A percentile compares a stretch with the other conserved stretches of the same genome.
phyloP scores from a whole-genome alignment of 2,888 invertebrate genomes.

The Mamestra brassicae region DNA sequence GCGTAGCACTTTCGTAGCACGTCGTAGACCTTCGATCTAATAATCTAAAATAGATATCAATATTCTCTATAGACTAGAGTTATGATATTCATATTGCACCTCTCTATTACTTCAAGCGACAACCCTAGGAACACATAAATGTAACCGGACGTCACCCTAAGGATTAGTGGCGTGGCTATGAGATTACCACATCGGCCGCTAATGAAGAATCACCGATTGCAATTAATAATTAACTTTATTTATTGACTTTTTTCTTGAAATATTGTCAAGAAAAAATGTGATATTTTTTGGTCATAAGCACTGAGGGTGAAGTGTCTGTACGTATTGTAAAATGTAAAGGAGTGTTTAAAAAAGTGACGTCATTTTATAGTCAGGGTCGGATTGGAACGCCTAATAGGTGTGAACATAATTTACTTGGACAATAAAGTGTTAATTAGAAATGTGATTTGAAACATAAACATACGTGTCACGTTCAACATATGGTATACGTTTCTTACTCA shows the following conservation, averaged over 20 bases:
- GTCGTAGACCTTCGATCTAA: conserved; percentile 1
- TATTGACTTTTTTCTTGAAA: conserved; percentile 18
- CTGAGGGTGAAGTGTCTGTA: no score
- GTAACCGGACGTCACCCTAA: conserved; percentile 89
- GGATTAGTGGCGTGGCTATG: conserved; percentile 89
- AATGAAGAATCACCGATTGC: conserved; percentile 90
- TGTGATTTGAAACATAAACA: not conserved
- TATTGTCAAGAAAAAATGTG: not conserved
- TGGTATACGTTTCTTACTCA: not conserved
- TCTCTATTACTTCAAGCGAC: conserved; percentile 60
- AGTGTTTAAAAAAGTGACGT: not conserved
- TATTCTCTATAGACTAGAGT: no score
- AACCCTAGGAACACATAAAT: conserved; percentile 82
- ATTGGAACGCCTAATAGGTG: not conserved
- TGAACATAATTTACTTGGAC: not conserved
- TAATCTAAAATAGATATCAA: not conserved
- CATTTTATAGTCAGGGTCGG: not conserved
- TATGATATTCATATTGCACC: not conserved
- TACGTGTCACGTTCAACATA: not conserved
- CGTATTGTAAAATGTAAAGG: not conserved
- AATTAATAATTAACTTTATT: conserved; percentile 78
- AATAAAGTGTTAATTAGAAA: not conserved
- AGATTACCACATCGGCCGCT: conserved; percentile 90
- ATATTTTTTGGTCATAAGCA: not conserved
- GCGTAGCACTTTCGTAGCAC: conserved; percentile 29